Evolutionary conservation across 1,140 invertebrate genomes (phyloP), one percentile per base, ranked within the genome.

Genomic region (Galleria mellonella): DNA sequence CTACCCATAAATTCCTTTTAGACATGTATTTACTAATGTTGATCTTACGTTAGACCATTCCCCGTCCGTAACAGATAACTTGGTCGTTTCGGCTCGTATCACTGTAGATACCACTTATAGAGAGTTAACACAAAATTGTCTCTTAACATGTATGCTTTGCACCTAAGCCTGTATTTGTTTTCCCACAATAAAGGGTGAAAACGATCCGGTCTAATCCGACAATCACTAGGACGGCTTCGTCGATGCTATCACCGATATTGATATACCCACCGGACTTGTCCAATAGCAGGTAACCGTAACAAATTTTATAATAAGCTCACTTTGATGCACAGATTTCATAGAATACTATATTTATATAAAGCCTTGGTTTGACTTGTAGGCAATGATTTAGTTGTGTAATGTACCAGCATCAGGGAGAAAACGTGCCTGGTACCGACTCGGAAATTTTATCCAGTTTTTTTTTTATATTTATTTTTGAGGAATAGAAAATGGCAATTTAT

Each of bases 211-310:
- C 86, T 72, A 87, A 86, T 54, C 86, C 86, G 42, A 84, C 84
- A 55, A 82, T 82, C 69, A 86, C 83, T 70, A 77, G 85, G 71
- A 81, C 86, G 63, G 88, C 90, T 55, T 90, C 91, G 42, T 87
- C 88, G 84, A 90, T 91, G 81, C 89, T 93, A 58, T 91, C 92
- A 71, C 92, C 92, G 71, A 93, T 93, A 83, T 89, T 89, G 86
- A 92, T 93, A 89, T 90, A 92, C 64, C 86, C 88, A 59, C 85
- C 91, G 73, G 89, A 87, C 59, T 86, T 92, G 62, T 93, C 90
- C 57, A 93, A 89, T 76, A 90, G 89, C 90, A 94, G 93, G 93
- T 94, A 93, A 88, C 56, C 45, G 17, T 23, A 23, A 23, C 17
- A 2, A n/a, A 48, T 55, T 44, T 52, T 50, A 41, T 46, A 23